Evolutionary conservation across 2,888 invertebrate species (phyloP).

Genomic region (Glaucopsyche alexis): DNA sequence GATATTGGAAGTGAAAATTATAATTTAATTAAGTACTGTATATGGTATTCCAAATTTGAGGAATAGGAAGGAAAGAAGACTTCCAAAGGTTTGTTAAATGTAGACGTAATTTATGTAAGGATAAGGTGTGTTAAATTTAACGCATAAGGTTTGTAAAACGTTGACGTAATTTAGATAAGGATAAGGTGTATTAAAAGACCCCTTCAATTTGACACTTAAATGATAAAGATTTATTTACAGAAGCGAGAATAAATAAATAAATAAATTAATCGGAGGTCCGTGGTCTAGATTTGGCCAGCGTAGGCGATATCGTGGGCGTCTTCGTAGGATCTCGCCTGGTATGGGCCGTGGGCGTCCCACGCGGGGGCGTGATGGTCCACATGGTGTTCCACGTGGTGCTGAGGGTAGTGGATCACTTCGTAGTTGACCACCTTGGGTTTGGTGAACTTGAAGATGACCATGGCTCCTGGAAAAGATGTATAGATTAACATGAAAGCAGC

Average conservation of each 20-base stretch:
- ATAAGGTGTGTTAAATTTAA: too few relatives aligned
- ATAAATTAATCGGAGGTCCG: constrained; percentile 68
- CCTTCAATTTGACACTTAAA: constrained; percentile 63
- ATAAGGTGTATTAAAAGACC: constrained; percentile 44
- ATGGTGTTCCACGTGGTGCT: constrained; percentile 85
- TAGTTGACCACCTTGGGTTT: constrained; percentile 93
- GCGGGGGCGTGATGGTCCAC: constrained; percentile 80
- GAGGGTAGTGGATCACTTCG: constrained; percentile 91
- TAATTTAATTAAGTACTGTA: too few relatives aligned
- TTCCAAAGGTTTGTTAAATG: too few relatives aligned
- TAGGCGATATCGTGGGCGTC: constrained; percentile 82
- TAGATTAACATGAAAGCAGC: background rate
- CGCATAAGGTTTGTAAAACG: too few relatives aligned
- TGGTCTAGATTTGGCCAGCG: constrained; percentile 70
- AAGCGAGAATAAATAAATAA: constrained; percentile 71
- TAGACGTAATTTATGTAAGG: too few relatives aligned
- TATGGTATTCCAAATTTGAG: too few relatives aligned
- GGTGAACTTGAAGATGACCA: constrained; percentile 92
- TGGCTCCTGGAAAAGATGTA: constrained; percentile 73
- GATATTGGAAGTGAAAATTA: too few relatives aligned
- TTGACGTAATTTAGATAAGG: background rate
- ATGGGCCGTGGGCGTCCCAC: constrained; percentile 80
- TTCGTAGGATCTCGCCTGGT: constrained; percentile 81
- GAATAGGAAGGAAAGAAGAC: too few relatives aligned
- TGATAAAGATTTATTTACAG: constrained; percentile 71